These are phyloP conservation scores for Conus betulinus DNA, from an alignment of 1,140 invertebrate species.

Conservation along the genomic window DNA sequence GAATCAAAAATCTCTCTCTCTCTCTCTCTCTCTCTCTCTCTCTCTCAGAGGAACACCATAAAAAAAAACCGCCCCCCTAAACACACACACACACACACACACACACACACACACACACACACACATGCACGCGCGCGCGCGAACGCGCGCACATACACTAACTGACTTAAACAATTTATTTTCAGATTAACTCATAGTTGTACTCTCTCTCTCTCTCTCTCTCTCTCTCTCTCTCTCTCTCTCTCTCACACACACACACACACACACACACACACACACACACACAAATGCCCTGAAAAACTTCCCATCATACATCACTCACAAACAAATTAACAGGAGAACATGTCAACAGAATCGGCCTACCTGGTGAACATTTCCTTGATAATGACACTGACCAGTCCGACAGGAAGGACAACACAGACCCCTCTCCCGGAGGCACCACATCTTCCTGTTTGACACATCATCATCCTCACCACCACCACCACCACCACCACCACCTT, in stretches of 20 bases:
- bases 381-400: slow-evolving; percentile 1
- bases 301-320: neutral
- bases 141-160: neutral
- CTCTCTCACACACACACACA: neutral
- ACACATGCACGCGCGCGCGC: too few species aligned
- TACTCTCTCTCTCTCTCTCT: too few species aligned
- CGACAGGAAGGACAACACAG: slow-evolving; percentile 37
- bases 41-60: too few species aligned
- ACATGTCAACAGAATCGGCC: neutral
- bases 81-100: too few species aligned
- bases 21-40: too few species aligned
- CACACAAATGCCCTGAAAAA: neutral
- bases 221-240: too few species aligned
- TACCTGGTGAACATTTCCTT: slow-evolving; percentile 31
- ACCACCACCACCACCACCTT: neutral
- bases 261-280: slow-evolving; percentile 1
- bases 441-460: neutral
- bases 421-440: neutral
- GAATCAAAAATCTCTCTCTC: too few species aligned
- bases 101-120: neutral
- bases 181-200: too few species aligned
- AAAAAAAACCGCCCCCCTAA: too few species aligned
- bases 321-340: too few species aligned
- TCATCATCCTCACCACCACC: neutral
- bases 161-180: too few species aligned